phyloP scores from a whole-genome alignment of 2,113 vertebrate genomes.

The Elgaria multicarinata region DNA sequence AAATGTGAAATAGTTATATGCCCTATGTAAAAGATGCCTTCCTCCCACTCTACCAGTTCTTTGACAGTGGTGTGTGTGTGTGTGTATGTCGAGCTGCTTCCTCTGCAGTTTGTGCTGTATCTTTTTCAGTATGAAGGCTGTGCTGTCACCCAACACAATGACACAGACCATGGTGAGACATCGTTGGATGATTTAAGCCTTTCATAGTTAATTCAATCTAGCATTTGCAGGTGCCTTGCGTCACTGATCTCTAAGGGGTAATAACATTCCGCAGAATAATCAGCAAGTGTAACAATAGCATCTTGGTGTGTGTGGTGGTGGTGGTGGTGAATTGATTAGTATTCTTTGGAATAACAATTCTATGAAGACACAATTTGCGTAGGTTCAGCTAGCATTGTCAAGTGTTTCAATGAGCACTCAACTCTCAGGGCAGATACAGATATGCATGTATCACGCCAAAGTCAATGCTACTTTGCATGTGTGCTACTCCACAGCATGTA shows the following conservation, averaged over 20 bases:
- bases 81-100: neutral
- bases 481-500: neutral
- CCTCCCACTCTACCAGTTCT: neutral
- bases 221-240: conserved; percentile 33
- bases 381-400: neutral
- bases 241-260: conserved; percentile 54
- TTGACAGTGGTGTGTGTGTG: neutral
- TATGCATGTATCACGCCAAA: neutral
- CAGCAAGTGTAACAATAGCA: conserved; percentile 43
- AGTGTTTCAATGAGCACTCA: neutral
- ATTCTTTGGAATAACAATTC: neutral
- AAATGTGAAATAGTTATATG: neutral
- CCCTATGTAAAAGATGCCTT: neutral
- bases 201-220: conserved; percentile 56
- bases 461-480: neutral
- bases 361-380: neutral
- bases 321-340: neutral
- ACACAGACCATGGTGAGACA: conserved; percentile 28
- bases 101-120: neutral
- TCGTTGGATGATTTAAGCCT: conserved; percentile 50
- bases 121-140: neutral
- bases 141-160: conserved; percentile 28
- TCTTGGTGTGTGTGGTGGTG: conserved; percentile 23
- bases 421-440: neutral
- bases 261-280: conserved; percentile 53